A percentile compares a stretch with the other conserved stretches of the same genome.
Conservation (phyloP, 2,113 vertebrate genomes). For the Amphiprion ocellaris region DNA sequence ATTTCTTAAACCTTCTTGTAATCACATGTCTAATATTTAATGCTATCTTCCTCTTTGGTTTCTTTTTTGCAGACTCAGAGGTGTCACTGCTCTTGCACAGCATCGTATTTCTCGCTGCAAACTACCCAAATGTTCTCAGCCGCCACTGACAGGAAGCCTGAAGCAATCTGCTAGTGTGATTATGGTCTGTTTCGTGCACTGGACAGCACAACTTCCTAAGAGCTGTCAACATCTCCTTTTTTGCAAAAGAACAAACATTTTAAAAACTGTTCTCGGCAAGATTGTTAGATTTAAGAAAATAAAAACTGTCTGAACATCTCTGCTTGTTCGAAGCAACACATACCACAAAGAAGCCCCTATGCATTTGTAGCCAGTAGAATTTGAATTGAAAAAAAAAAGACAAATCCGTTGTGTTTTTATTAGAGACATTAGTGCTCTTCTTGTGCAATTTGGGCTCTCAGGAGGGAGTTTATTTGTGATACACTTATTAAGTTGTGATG, state of each 20-base stretch:
- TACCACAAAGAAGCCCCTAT: neutral
- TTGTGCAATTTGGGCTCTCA: neutral
- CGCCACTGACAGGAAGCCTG: constrained; percentile 63
- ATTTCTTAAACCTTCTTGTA: neutral
- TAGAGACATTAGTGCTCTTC: constrained; percentile 1
- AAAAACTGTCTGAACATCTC: neutral
- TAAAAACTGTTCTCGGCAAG: constrained; percentile 7
- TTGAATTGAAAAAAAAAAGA: neutral
- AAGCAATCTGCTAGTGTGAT: neutral
- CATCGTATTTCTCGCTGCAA: constrained; percentile 92
- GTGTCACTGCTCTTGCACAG: constrained; percentile 91
- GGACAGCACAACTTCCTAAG: constrained; percentile 18
- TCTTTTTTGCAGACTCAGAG: constrained; percentile 86
- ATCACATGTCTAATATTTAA: neutral
- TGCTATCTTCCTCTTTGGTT: neutral
- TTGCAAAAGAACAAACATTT: constrained; percentile 1
- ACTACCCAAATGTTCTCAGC: constrained; percentile 71
- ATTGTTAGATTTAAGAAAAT: neutral
- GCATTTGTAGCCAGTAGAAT: neutral
- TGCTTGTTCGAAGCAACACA: neutral
- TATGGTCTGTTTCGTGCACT: neutral
- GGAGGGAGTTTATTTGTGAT: neutral
- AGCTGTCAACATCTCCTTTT: constrained; percentile 30
- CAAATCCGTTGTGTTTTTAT: neutral
- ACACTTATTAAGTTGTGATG: neutral